Conservation (phyloP, 2,113 vertebrate genomes). For the Tor tambroides region DNA sequence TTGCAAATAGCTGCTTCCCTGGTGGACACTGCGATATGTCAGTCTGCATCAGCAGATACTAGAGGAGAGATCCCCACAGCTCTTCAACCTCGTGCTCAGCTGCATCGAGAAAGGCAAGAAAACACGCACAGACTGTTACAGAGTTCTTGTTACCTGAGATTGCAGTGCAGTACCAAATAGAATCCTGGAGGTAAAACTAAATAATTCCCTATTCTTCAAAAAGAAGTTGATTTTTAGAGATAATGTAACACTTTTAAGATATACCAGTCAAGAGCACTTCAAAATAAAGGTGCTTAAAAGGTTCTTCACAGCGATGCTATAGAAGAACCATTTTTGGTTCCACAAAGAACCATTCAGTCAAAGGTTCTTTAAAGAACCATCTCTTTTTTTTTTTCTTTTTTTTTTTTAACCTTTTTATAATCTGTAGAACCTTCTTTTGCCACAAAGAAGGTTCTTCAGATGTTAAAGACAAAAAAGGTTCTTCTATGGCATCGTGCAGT, state of each 20-base stretch:
- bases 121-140: not conserved
- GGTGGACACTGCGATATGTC: constrained; percentile 90
- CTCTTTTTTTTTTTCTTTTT: no score
- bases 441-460: no score
- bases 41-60: constrained; percentile 91
- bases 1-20: constrained; percentile 81
- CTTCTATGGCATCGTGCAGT: no score
- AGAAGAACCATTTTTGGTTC: no score
- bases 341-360: no score
- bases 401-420: no score
- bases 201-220: not conserved
- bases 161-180: not conserved
- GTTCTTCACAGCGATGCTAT: no score
- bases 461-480: no score
- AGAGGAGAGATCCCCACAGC: constrained; percentile 87
- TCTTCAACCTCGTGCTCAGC: constrained; percentile 76
- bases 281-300: no score
- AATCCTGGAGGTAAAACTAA: not conserved
- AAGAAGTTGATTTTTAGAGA: not conserved
- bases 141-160: constrained; percentile 1
- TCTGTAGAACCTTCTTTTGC: no score
- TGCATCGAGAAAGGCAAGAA: constrained; percentile 83
- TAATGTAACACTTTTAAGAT: not conserved
- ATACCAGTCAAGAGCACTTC: not conserved
- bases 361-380: no score